Conservation (phyloP, 2,888 invertebrate genomes). For the Xanthorhoe spadicearia region DNA sequence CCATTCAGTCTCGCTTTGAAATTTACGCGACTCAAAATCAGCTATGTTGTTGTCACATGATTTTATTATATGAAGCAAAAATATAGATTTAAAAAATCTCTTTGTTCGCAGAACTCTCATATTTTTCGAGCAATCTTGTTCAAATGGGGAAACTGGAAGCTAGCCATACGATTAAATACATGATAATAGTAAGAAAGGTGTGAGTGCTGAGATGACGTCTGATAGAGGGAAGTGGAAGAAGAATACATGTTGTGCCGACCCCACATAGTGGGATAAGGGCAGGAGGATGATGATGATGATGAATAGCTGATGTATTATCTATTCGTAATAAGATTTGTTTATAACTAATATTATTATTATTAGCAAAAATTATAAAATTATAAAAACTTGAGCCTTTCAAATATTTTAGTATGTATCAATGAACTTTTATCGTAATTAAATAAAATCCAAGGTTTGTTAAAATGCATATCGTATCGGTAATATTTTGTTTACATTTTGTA, state of each 20-base stretch:
- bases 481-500: background rate
- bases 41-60: conserved; percentile 17
- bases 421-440: conserved; percentile 21
- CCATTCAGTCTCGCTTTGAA: conserved; percentile 30
- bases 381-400: conserved; percentile 29
- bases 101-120: conserved; percentile 36
- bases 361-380: conserved; percentile 21
- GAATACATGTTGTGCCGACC: too few relatives aligned
- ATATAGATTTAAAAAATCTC: conserved; percentile 29
- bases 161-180: conserved; percentile 35
- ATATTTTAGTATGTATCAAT: conserved; percentile 17
- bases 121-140: conserved; percentile 26
- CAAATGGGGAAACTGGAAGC: conserved; percentile 33
- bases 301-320: conserved; percentile 33
- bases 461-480: conserved; percentile 5
- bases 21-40: conserved; percentile 29
- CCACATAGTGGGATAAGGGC: too few relatives aligned
- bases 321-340: conserved; percentile 24
- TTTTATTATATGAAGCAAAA: conserved; percentile 25
- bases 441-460: conserved; percentile 28
- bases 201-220: too few relatives aligned
- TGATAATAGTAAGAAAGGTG: too few relatives aligned
- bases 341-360: background rate
- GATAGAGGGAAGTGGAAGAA: too few relatives aligned
- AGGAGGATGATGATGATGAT: too few relatives aligned